phyloP scores from a whole-genome alignment of 2,888 invertebrate genomes.

The Salpingus planirostris region DNA sequence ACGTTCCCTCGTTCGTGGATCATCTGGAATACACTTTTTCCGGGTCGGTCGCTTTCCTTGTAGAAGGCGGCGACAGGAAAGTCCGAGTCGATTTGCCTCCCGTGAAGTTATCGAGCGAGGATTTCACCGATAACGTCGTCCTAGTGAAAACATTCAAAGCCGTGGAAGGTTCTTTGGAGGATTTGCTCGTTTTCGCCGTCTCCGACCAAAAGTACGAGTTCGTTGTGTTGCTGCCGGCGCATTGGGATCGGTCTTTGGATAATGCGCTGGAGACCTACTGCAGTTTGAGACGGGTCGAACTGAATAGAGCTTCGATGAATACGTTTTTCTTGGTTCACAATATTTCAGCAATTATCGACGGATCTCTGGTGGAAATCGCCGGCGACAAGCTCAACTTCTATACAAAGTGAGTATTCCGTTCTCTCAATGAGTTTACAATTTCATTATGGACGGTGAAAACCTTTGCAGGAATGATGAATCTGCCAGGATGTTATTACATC shows the following conservation, averaged over 20 bases:
- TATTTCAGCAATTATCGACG: no score
- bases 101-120: conserved; percentile 12
- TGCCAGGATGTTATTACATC: no score
- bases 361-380: no score
- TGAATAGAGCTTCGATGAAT: no score
- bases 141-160: conserved; percentile 12
- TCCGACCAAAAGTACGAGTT: conserved; percentile 19
- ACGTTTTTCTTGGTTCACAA: no score
- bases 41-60: conserved; percentile 11
- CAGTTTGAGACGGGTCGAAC: conserved; percentile 19
- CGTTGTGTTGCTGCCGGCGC: conserved; percentile 19
- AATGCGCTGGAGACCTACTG: conserved; percentile 30
- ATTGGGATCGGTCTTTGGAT: conserved; percentile 18
- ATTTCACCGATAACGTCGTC: conserved; percentile 8
- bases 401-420: no score
- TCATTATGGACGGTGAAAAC: no score
- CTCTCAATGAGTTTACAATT: no score
- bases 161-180: conserved; percentile 17
- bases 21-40: conserved; percentile 9
- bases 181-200: conserved; percentile 19
- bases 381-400: no score
- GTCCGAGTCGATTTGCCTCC: conserved; percentile 8
- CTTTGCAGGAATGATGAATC: no score
- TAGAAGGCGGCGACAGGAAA: conserved; percentile 6
- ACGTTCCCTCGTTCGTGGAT: conserved; percentile 13